Percentiles rank a stretch among this genome's conserved stretches.
Conservation (phyloP, 2,113 vertebrate species). For the Zingel zingel region DNA sequence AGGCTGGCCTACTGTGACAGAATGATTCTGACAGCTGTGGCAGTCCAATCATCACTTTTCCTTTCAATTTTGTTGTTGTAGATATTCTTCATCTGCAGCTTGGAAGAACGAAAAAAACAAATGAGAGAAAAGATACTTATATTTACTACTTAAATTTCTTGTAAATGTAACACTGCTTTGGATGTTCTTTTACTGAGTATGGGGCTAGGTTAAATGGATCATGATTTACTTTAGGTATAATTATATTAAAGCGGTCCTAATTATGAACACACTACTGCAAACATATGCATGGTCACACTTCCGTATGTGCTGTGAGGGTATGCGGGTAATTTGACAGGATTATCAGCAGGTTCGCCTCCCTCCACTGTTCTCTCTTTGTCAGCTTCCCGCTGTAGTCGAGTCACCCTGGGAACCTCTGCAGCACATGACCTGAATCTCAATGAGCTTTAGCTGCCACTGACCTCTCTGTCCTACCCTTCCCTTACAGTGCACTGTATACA, state of each 20-base stretch:
- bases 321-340: slow-evolving; percentile 61
- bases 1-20: slow-evolving; percentile 65
- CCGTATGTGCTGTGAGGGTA: slow-evolving; percentile 25
- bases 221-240: slow-evolving; percentile 14
- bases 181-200: not conserved
- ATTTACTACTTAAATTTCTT: slow-evolving; percentile 7
- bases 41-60: slow-evolving; percentile 54
- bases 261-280: slow-evolving; percentile 8
- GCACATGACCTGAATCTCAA: slow-evolving; percentile 78
- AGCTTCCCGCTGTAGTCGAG: slow-evolving; percentile 64
- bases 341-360: slow-evolving; percentile 58
- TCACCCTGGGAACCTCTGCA: slow-evolving; percentile 77
- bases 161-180: not conserved
- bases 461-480: slow-evolving; percentile 59
- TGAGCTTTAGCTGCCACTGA: slow-evolving; percentile 67
- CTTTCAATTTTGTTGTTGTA: slow-evolving; percentile 36
- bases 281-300: slow-evolving; percentile 56
- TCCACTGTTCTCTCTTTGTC: slow-evolving; percentile 55
- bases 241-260: slow-evolving; percentile 28
- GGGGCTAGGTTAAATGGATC: not conserved
- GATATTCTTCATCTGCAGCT: slow-evolving; percentile 32
- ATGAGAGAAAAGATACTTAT: not conserved
- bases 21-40: slow-evolving; percentile 75
- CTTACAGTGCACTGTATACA: slow-evolving; percentile 30
- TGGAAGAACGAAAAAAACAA: not conserved